These are phyloP conservation scores for Spilarctia lutea DNA, from an alignment of 2,888 invertebrate species.

Conservation along the genomic window DNA sequence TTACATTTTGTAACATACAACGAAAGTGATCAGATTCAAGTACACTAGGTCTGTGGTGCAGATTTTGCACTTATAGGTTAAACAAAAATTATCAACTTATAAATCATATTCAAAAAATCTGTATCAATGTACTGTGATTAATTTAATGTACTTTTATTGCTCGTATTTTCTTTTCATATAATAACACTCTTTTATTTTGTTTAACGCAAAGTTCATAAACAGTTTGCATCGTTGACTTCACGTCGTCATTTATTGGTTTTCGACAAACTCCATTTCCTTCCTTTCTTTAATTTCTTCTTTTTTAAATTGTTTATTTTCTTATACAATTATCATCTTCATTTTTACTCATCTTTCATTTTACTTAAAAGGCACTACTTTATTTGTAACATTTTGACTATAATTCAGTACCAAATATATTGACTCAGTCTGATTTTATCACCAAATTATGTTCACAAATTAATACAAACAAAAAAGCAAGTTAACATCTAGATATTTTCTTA, in stretches of 20 bases:
- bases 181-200: no score
- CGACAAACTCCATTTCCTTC: background rate
- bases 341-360: background rate
- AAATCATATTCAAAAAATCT: no score
- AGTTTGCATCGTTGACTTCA: no score
- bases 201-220: no score
- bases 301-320: background rate
- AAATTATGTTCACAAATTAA: slow-evolving; percentile 27
- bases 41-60: background rate
- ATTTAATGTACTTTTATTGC: no score
- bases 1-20: slow-evolving; percentile 53
- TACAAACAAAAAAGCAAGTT: slow-evolving; percentile 35
- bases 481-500: slow-evolving; percentile 31
- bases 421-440: background rate
- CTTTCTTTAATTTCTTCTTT: background rate
- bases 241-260: background rate
- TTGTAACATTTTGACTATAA: no score
- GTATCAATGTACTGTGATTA: no score
- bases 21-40: slow-evolving; percentile 5
- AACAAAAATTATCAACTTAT: background rate
- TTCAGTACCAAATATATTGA: background rate
- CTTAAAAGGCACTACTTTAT: no score
- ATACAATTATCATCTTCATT: background rate
- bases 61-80: background rate
- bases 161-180: no score